phyloP scores from a whole-genome alignment of 2,113 vertebrate species.

The Canis aureus region DNA sequence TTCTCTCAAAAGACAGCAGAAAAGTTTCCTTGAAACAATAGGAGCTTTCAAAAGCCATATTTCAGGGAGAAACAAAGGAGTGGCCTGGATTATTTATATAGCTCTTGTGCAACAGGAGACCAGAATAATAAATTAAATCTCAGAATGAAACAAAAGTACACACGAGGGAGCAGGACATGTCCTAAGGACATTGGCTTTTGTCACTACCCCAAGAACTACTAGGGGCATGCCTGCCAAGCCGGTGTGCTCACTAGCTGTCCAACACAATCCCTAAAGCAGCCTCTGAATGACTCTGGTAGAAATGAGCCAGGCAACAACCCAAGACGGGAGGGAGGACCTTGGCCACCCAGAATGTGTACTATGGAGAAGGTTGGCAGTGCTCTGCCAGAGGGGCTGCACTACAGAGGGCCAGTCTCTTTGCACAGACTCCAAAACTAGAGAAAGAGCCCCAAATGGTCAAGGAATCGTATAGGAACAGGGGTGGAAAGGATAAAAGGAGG shows the following conservation, averaged over 20 bases:
- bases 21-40: neutral
- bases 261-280: neutral
- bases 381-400: neutral
- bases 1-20: neutral
- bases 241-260: neutral
- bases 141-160: neutral
- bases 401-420: neutral
- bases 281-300: neutral
- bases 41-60: neutral
- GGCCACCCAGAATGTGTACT: accelerated
- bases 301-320: no score
- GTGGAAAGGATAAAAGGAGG: neutral
- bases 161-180: neutral
- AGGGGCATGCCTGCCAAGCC: neutral
- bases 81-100: neutral
- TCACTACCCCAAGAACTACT: neutral
- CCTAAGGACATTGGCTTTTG: neutral
- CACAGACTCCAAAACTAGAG: neutral
- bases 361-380: accelerated
- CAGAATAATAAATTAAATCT: neutral
- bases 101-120: neutral
- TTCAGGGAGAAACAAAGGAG: neutral
- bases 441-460: neutral
- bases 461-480: neutral
- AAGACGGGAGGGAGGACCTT: neutral